phyloP scores from a whole-genome alignment of 2,113 vertebrate species.

The Grus americana region DNA sequence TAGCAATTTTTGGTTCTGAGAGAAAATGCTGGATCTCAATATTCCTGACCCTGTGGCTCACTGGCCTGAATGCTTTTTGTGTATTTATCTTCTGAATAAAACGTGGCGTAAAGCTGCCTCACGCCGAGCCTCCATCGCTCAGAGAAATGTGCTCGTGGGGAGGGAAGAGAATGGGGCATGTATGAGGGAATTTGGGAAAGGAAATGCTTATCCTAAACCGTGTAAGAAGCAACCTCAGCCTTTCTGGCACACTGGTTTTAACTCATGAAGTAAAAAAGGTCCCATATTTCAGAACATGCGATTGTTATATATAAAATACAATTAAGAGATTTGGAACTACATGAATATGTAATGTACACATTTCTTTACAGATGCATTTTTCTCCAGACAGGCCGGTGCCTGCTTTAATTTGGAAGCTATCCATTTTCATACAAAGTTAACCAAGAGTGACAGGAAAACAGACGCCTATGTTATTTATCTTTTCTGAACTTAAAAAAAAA shows the following conservation, averaged over 20 bases:
- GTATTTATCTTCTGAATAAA: background rate
- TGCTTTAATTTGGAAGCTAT: constrained; percentile 78
- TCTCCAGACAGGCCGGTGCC: constrained; percentile 70
- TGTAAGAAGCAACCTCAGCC: background rate
- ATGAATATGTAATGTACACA: constrained; percentile 65
- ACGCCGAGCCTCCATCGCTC: background rate
- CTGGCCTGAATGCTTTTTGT: background rate
- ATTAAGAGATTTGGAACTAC: constrained; percentile 56
- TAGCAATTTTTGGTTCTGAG: background rate
- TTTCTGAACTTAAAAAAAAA: constrained; percentile 59
- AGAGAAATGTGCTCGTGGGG: background rate
- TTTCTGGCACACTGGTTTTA: background rate
- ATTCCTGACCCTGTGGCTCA: background rate
- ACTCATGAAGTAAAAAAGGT: background rate
- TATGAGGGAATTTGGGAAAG: background rate
- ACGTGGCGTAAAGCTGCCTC: background rate
- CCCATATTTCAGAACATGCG: constrained; percentile 9
- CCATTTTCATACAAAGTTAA: constrained; percentile 79
- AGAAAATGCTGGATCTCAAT: background rate
- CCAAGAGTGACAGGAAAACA: constrained; percentile 76
- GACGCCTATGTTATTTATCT: constrained; percentile 65
- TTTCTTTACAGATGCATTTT: constrained; percentile 65
- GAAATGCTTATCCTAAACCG: background rate
- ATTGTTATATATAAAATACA: constrained; percentile 59
- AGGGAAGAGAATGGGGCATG: background rate